Evolutionary conservation across 64 coral and sea anemone species (phyloP).

Genomic region (Pachyseris speciosa): DNA sequence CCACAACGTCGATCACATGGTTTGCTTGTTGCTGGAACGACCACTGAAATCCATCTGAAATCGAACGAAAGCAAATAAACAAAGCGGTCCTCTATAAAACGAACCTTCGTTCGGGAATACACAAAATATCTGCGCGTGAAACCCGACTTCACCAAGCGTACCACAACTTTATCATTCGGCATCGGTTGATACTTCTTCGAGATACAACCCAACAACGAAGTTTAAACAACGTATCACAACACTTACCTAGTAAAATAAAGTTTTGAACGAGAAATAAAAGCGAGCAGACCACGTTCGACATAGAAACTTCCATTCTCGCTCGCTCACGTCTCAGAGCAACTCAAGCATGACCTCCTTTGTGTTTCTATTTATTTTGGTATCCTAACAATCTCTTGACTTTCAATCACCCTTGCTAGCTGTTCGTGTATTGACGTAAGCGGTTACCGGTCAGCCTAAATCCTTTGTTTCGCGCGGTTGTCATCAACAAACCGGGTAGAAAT

Average conservation of each 20-base stretch:
- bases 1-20: slow-evolving; percentile 4
- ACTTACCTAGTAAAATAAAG: slow-evolving; percentile 25
- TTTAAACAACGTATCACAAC: background rate
- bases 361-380: background rate
- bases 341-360: background rate
- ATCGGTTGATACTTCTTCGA: background rate
- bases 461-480: background rate
- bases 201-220: background rate
- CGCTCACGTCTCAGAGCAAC: background rate
- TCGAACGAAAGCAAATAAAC: background rate
- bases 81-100: background rate
- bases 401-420: background rate
- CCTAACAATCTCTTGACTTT: background rate
- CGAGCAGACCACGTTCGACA: background rate
- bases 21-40: slow-evolving; percentile 19
- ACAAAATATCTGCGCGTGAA: background rate
- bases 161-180: background rate
- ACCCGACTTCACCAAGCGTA: background rate
- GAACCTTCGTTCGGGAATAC: background rate
- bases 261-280: background rate
- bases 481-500: background rate
- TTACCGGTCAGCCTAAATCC: background rate
- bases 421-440: background rate
- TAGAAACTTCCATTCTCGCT: background rate
- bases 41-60: slow-evolving; percentile 51